These are phyloP conservation scores for Scaptomyza flava DNA, from an alignment of 2,888 invertebrate genomes.

Conservation along the genomic window DNA sequence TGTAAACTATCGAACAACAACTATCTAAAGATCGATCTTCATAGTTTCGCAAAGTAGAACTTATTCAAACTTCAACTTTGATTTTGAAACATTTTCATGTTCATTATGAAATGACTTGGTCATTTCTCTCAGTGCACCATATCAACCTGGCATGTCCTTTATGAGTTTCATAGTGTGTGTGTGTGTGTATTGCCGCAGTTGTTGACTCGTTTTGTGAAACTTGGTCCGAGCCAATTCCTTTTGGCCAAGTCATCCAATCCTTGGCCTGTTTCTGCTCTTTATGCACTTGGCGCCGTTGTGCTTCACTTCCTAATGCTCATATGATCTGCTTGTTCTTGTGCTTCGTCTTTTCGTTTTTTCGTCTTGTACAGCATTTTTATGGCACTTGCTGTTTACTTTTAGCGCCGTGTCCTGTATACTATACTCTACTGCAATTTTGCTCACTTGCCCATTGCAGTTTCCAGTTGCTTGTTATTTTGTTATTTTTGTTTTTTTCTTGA, in stretches of 20 bases:
- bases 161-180: conserved; percentile 34
- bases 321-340: conserved; percentile 56
- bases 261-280: conserved; percentile 65
- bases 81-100: background rate
- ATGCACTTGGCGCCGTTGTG: conserved; percentile 51
- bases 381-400: conserved; percentile 66
- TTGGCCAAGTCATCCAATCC: conserved; percentile 61
- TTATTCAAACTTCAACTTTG: too few species aligned
- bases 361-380: conserved; percentile 59
- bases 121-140: conserved; percentile 9
- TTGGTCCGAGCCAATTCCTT: conserved; percentile 71
- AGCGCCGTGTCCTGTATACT: conserved; percentile 15
- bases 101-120: background rate
- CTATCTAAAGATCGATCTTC: too few species aligned
- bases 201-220: conserved; percentile 68
- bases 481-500: background rate
- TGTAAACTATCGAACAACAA: too few species aligned
- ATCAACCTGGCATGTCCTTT: conserved; percentile 52
- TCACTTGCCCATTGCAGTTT: conserved; percentile 40
- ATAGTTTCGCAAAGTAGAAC: too few species aligned
- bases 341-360: background rate
- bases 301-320: conserved; percentile 53
- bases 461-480: conserved; percentile 52
- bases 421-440: background rate
- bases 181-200: conserved; percentile 60